These are phyloP conservation scores for Amiota minor DNA, from an alignment of 2,888 invertebrate species.

Conservation along the genomic window DNA sequence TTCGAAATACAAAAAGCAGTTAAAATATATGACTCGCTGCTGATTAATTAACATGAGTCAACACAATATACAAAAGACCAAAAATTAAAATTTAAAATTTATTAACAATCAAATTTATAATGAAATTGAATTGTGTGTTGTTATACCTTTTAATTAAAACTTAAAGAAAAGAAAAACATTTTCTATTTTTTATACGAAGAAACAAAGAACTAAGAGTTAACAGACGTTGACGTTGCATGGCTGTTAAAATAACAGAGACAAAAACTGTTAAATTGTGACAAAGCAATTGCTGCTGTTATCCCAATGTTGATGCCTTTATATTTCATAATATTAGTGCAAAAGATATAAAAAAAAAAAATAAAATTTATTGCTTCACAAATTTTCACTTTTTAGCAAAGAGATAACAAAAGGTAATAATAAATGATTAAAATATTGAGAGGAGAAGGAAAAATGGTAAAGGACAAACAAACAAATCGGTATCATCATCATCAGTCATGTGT, in stretches of 20 bases:
- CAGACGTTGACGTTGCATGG: background rate
- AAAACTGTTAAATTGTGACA: background rate
- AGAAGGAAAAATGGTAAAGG: background rate
- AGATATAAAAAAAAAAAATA: slow-evolving; percentile 25
- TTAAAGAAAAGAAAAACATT: background rate
- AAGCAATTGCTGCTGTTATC: too few relatives aligned
- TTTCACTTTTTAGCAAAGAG: slow-evolving; percentile 24
- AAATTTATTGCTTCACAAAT: slow-evolving; percentile 47
- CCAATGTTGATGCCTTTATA: too few relatives aligned
- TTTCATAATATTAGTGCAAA: too few relatives aligned
- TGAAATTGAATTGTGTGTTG: background rate
- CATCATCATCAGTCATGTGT: slow-evolving; percentile 66
- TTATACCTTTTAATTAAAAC: background rate
- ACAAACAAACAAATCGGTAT: slow-evolving; percentile 49
- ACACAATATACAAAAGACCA: slow-evolving; percentile 21
- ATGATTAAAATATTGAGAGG: background rate
- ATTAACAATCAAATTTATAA: slow-evolving; percentile 10
- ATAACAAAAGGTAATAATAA: slow-evolving; percentile 30
- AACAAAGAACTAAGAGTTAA: background rate
- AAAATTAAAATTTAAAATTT: slow-evolving; percentile 13
- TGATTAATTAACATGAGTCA: slow-evolving; percentile 62
- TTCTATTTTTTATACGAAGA: background rate
- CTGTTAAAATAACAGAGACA: slow-evolving; percentile 8
- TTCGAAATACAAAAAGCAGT: slow-evolving; percentile 42
- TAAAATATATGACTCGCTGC: slow-evolving; percentile 58